These are phyloP conservation scores for Rhynchomys soricoides DNA, from an alignment of 2,113 vertebrate genomes.

Conservation along the genomic window DNA sequence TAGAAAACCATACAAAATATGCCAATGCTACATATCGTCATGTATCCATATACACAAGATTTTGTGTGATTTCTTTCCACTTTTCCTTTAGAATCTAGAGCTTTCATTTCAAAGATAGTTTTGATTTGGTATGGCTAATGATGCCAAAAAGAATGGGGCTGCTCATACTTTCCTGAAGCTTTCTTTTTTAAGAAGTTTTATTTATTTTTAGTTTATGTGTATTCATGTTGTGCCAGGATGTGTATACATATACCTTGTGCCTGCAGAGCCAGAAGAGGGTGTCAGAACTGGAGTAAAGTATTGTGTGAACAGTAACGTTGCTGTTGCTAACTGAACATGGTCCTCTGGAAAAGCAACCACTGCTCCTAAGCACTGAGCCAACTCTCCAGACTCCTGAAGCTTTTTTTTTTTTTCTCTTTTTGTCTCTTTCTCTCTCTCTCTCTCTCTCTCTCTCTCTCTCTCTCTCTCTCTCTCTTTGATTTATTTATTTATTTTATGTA, in stretches of 20 bases:
- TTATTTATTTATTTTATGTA: too few species aligned
- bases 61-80: constrained; percentile 38
- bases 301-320: too few species aligned
- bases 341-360: not conserved
- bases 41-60: not conserved
- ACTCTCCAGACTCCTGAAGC: not conserved
- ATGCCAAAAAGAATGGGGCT: constrained; percentile 32
- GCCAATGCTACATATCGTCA: not conserved
- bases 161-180: not conserved
- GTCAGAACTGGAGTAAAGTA: not conserved
- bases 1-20: constrained; percentile 32
- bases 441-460: too few species aligned
- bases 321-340: not conserved
- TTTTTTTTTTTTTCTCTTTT: not conserved
- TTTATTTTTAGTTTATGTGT: not conserved
- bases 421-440: too few species aligned
- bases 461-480: too few species aligned
- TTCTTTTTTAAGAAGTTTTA: not conserved
- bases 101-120: constrained; percentile 3
- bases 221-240: not conserved
- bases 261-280: not conserved
- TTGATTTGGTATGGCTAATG: constrained; percentile 35
- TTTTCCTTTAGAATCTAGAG: not conserved
- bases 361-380: not conserved
- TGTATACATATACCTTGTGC: not conserved